Conservation (phyloP, 2,797 vertebrate species). For the Loriculus beryllinus region DNA sequence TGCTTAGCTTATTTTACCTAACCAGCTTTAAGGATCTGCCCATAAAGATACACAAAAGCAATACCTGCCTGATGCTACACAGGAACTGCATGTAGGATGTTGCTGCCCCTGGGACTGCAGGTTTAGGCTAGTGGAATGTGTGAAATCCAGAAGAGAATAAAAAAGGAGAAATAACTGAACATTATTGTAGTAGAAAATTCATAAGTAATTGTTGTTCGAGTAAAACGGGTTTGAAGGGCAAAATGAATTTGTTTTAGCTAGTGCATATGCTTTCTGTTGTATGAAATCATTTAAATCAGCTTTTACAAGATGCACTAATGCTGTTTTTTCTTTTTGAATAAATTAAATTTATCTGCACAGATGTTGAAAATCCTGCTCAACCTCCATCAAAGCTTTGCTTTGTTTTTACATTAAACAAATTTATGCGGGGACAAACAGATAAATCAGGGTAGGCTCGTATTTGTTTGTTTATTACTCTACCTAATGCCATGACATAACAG, state of each 20-base stretch:
- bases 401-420: constrained; percentile 70
- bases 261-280: constrained; percentile 31
- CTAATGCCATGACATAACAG: constrained; percentile 29
- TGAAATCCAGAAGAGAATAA: not conserved
- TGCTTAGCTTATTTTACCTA: not conserved
- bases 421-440: constrained; percentile 53
- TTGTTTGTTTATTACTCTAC: constrained; percentile 47
- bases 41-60: not conserved
- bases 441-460: constrained; percentile 47
- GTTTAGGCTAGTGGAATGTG: not conserved
- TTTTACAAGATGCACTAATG: constrained; percentile 37
- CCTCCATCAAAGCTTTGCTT: constrained; percentile 60
- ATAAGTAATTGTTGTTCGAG: not conserved
- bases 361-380: constrained; percentile 69
- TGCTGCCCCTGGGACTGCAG: not conserved
- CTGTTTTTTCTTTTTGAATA: constrained; percentile 56
- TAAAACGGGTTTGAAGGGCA: constrained; percentile 39
- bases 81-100: not conserved
- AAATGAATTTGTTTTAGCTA: constrained; percentile 9
- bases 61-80: not conserved
- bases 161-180: not conserved
- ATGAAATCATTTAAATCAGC: constrained; percentile 53
- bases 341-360: constrained; percentile 72
- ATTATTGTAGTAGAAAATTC: not conserved
- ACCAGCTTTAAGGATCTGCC: not conserved